Base-by-base conservation (phyloP, 1,140 invertebrate genomes). In the Caenorhabditis briggsae region DNA sequence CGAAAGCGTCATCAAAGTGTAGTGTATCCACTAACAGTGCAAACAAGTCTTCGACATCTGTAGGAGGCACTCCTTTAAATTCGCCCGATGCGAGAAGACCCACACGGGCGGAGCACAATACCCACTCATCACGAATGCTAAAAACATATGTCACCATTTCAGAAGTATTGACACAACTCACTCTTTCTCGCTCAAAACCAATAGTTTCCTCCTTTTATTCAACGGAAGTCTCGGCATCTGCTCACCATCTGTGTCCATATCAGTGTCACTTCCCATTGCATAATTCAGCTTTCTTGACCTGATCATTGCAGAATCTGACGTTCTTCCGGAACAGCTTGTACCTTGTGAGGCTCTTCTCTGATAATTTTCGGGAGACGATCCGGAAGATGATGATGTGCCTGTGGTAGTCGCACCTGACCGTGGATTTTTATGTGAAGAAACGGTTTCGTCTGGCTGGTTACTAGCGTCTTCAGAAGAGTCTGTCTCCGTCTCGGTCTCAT, bases 111-210 rank as follows among this genome's bases (percentile, higher is more conserved):
- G 70, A 50, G 46, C 70, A 78, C 7, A 78, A 14, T 0, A 78
- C 46, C 70, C 43, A 78, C 23, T 78, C 70, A n/a, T 78, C 70
- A n/a, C 70, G 70, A n/a, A 78, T 23, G 23, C 70, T 78, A 20
- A 0, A 78, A 50, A 3, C 12, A 12, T 11, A 58, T 9, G 8
- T 12, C 18, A 14, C 11, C 12, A 61, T 20, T 25, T 61, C 14
- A 7, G 20, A 9, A 33, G 3, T 25, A 12, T 25, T 1, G 23
- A 7, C 14, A 23, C 48, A 23, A 78, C 70, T 53, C 70, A 78
- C 70, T 78, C 70, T 78, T 78, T 78, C n/a, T 78, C 70, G 50
- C 18, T 78, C n/a, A 78, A 41, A 43, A 78, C 46, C 20, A 78
- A 9, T 9, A 78, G 23, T n/a, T 78, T 78, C 23, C 70, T 53